Percentiles rank a stretch among this genome's conserved stretches.
Evolutionary conservation across 2,888 invertebrate genomes (phyloP).

Genomic region (Pristionchus mayeri): DNA sequence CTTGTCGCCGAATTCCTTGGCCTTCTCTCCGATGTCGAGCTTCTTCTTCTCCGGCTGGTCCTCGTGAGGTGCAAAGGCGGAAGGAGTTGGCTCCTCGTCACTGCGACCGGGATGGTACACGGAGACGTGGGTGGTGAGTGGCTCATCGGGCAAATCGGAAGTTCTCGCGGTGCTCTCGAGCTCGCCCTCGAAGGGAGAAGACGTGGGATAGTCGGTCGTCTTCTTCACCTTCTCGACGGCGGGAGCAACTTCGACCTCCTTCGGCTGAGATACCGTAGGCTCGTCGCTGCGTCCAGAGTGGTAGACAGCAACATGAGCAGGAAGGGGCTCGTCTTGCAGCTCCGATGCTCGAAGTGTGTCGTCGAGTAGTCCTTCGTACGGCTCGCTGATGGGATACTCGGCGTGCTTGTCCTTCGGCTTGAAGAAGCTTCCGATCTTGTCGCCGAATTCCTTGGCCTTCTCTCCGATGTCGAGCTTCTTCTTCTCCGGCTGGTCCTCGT

Average conservation of each 20-base stretch:
- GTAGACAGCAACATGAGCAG: slow-evolving; percentile 1
- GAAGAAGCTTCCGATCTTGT: slow-evolving; percentile 29
- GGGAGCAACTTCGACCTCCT: not conserved
- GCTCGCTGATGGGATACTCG: slow-evolving; percentile 3
- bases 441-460: slow-evolving; percentile 22
- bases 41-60: not conserved
- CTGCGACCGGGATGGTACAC: slow-evolving; percentile 9
- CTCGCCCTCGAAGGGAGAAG: not conserved
- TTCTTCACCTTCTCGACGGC: not conserved
- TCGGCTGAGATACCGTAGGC: not conserved
- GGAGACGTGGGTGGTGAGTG: not conserved
- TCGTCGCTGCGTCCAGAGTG: not conserved
- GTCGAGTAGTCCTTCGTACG: slow-evolving; percentile 8
- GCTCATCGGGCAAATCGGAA: not conserved
- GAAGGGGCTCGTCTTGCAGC: not conserved
- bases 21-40: not conserved
- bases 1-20: slow-evolving; percentile 6
- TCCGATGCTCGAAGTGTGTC: not conserved
- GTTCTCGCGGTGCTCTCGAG: not conserved
- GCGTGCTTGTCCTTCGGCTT: slow-evolving; percentile 7
- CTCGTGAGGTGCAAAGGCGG: not conserved
- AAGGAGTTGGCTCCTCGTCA: not conserved
- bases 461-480: slow-evolving; percentile 32
- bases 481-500: slow-evolving; percentile 15
- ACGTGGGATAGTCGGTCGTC: not conserved